phyloP scores from a whole-genome alignment of 2,113 vertebrate genomes.

The Hemichromis elongatus region DNA sequence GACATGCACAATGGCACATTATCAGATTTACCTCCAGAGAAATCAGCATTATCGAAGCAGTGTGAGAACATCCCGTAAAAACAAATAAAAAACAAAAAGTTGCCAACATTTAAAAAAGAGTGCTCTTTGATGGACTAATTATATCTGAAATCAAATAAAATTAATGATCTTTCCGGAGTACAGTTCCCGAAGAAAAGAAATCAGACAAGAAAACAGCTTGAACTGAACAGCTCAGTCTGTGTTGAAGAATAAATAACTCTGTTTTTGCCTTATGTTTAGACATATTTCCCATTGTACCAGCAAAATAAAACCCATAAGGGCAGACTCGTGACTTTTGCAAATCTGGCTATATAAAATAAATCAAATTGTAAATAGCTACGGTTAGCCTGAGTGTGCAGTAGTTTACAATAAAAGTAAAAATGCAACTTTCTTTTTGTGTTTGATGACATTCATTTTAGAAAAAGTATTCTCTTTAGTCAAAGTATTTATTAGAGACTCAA shows the following conservation, averaged over 20 bases:
- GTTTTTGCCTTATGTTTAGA: no score
- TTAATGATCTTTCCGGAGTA: neutral
- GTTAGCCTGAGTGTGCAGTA: neutral
- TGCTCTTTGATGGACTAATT: neutral
- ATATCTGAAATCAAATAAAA: neutral
- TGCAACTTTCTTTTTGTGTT: neutral
- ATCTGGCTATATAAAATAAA: no score
- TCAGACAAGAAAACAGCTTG: neutral
- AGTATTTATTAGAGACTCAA: neutral
- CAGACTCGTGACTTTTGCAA: neutral
- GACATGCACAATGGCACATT: neutral
- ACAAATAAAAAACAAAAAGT: no score
- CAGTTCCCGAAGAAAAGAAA: no score
- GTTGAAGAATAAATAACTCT: neutral
- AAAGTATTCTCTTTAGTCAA: neutral
- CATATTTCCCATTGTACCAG: neutral
- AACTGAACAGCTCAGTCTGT: neutral
- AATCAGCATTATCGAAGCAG: neutral
- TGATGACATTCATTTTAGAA: neutral
- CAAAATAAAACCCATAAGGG: neutral
- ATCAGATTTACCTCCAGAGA: neutral
- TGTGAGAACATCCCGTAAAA: neutral
- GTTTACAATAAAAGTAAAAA: neutral
- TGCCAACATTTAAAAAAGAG: neutral
- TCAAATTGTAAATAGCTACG: no score